A percentile compares a stretch with the other conserved stretches of the same genome.
These are phyloP conservation scores for Zaprionus inermis DNA, from an alignment of 1,140 invertebrate species.

Conservation along the genomic window DNA sequence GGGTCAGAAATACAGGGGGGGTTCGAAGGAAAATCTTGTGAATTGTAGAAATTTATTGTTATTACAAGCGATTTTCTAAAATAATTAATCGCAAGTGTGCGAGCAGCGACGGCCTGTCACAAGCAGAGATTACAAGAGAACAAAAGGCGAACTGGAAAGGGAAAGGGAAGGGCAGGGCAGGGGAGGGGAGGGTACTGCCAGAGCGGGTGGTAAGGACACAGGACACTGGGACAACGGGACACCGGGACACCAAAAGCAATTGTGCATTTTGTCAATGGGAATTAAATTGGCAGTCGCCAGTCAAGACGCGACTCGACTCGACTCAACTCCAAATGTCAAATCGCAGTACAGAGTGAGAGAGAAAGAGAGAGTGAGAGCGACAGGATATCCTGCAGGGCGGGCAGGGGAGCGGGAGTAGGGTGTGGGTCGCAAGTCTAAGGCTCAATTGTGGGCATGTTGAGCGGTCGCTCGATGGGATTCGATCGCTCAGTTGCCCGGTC, in stretches of 20 bases:
- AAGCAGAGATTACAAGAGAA: constrained; percentile 66
- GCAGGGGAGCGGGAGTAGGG: neutral
- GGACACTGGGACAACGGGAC: constrained; percentile 12
- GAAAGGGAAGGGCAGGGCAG: neutral
- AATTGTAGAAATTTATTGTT: constrained; percentile 74
- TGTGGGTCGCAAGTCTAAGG: constrained; percentile 19
- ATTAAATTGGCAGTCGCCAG: constrained; percentile 77
- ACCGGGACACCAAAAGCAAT: constrained; percentile 53
- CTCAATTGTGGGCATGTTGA: constrained; percentile 81
- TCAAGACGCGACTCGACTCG: constrained; percentile 39
- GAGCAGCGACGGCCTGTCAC: constrained; percentile 53
- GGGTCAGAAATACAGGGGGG: neutral
- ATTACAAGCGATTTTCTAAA: constrained; percentile 78
- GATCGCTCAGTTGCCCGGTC: constrained; percentile 80
- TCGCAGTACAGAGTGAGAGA: constrained; percentile 36
- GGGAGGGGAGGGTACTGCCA: neutral
- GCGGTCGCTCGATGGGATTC: constrained; percentile 67
- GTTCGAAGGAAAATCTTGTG: constrained; percentile 23
- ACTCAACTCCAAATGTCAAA: constrained; percentile 61
- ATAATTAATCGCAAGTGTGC: constrained; percentile 80
- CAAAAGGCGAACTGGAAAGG: constrained; percentile 36
- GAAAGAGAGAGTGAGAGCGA: constrained; percentile 39
- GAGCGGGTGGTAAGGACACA: neutral
- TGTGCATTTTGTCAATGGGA: constrained; percentile 83
- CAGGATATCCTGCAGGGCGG: constrained; percentile 37